Conservation (phyloP, 92 coral and sea anemone species). For the Zoanthus sansibaricus region DNA sequence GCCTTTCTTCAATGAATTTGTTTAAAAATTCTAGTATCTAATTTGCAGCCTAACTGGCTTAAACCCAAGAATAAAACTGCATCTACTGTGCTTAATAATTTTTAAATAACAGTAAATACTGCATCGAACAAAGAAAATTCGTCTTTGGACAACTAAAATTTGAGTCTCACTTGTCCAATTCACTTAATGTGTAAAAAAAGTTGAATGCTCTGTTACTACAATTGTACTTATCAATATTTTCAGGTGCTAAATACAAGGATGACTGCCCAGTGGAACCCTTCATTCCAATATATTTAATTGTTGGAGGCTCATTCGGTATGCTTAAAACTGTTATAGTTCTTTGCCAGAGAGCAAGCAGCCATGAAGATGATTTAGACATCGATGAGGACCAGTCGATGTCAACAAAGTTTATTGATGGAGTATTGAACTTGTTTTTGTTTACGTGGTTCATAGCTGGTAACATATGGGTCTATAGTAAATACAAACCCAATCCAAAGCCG, state of each 20-base stretch:
- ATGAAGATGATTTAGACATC: constrained; percentile 84
- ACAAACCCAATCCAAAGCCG: constrained; percentile 88
- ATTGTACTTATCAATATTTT: not conserved
- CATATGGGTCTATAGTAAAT: constrained; percentile 98
- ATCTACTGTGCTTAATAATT: no score
- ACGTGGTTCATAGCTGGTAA: constrained; percentile 99
- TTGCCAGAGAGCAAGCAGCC: constrained; percentile 88
- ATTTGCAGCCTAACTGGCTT: no score
- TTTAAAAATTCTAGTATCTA: no score
- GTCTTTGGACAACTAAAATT: no score
- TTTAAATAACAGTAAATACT: no score
- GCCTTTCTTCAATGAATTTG: no score
- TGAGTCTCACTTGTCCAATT: no score
- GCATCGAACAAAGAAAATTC: no score
- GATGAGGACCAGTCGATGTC: constrained; percentile 99
- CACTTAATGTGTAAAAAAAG: no score
- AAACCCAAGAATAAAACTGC: no score
- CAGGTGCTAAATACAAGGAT: constrained; percentile 94
- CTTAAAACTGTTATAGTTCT: constrained; percentile 91
- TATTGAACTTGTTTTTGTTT: constrained; percentile 91
- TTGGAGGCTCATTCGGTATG: constrained; percentile 99
- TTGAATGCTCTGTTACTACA: no score
- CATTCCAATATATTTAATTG: constrained; percentile 95
- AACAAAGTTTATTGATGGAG: constrained; percentile 96
- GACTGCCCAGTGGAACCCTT: constrained; percentile 99